These are phyloP conservation scores for Anorthoa munda DNA, from an alignment of 2,888 invertebrate species.

Conservation along the genomic window DNA sequence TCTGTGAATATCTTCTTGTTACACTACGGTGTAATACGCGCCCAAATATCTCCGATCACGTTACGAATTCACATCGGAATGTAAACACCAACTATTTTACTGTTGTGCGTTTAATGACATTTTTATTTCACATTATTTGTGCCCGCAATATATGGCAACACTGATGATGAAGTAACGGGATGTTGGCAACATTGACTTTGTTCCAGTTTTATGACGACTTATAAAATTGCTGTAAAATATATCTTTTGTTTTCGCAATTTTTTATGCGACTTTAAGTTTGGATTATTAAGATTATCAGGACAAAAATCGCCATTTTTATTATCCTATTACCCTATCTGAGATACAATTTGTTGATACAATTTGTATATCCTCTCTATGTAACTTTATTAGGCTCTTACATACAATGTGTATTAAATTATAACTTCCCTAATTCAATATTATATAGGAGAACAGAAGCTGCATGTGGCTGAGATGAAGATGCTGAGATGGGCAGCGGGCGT, in stretches of 20 bases:
- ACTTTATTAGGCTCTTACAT: neutral
- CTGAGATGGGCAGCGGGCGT: no score
- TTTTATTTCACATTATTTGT: constrained; percentile 69
- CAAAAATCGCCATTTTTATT: neutral
- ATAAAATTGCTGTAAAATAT: constrained; percentile 11
- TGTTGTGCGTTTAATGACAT: constrained; percentile 61
- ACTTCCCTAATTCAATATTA: no score
- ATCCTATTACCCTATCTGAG: neutral
- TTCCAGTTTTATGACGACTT: constrained; percentile 28
- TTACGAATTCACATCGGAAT: constrained; percentile 75
- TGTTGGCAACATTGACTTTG: constrained; percentile 39
- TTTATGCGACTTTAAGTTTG: neutral
- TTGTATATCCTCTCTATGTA: neutral
- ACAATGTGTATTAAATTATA: neutral
- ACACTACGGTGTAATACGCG: constrained; percentile 64
- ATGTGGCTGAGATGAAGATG: no score
- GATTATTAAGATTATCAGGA: neutral
- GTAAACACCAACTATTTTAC: constrained; percentile 68
- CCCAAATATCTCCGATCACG: constrained; percentile 53
- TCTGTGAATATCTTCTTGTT: neutral
- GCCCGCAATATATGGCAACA: constrained; percentile 52
- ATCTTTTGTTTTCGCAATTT: constrained; percentile 4
- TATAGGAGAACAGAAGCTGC: no score
- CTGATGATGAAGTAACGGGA: constrained; percentile 52
- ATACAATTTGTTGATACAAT: no score